Base-by-base conservation (phyloP, 2,113 vertebrate genomes). In the Cyprinodon brontotheroides region DNA sequence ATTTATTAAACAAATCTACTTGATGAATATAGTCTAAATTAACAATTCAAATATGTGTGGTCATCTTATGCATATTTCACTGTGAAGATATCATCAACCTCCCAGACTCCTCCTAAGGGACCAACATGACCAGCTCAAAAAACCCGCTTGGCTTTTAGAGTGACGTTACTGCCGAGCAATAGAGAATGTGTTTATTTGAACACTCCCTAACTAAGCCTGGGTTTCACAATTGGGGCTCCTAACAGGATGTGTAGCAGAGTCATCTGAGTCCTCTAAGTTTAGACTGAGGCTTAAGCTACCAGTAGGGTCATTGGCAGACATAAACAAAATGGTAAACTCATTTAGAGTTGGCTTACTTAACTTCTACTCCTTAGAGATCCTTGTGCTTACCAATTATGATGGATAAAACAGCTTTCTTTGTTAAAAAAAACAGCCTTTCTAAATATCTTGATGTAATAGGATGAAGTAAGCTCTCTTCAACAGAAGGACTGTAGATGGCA, bases 111-210 rank as follows among this genome's bases (percentile, higher is more conserved):
- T 84, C 88, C 39, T n/a, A 0, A 10, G 68, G 78, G 80, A 83
- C 53, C 22, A n/a, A 37, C 67, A 14, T 40, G 4, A 43, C 36
- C 40, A 48, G 72, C 77, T 68, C 76, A 14, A 11, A 60, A 72
- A 57, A 53, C 50, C 4, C 13, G 17, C n/a, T 11, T 10, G 12
- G 61, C 69, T 86, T 86, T 84, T 74, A 82, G 82, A 73, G 47
- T 61, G 38, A 65, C 59, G 53, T 36, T 72, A 66, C 82, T 63
- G 73, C 66, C 50, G 41, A 48, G 75, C 60, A 36, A 38, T 15
- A 57, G 63, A 68, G 65, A 15, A 61, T n/a, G 45, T 89, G 89
- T 91, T 91, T 91, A 89, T 92, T 91, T 90, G 79, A 79, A 90
- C 75, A 87, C 70, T 65, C 48, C 14, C 11, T 74, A 75, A 85